Percentiles rank a stretch among this genome's conserved stretches.
phyloP scores from a whole-genome alignment of 2,888 invertebrate genomes.

The Ophonus ardosiacus region DNA sequence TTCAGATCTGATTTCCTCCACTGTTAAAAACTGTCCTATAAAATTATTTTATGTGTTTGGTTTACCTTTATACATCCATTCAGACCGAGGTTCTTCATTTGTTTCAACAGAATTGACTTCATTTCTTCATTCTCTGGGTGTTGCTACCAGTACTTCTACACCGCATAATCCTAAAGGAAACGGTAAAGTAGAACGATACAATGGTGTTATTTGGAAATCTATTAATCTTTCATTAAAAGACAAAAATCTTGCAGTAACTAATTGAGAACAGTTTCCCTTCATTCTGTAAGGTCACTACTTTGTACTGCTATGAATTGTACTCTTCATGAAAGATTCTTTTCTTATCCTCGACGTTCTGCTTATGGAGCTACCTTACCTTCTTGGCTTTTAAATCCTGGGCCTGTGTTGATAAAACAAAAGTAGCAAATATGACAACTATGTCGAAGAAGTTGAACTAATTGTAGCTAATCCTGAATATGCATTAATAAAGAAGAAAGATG shows the following conservation, averaged over 20 bases:
- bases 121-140: slow-evolving; percentile 58
- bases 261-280: slow-evolving; percentile 65
- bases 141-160: slow-evolving; percentile 65
- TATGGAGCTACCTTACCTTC: slow-evolving; percentile 64
- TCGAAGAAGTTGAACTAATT: slow-evolving; percentile 66
- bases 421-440: slow-evolving; percentile 65
- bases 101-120: slow-evolving; percentile 64
- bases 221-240: slow-evolving; percentile 64
- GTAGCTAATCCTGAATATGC: slow-evolving; percentile 66
- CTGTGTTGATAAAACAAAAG: slow-evolving; percentile 63
- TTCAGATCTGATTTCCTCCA: slow-evolving; percentile 59
- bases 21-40: slow-evolving; percentile 58
- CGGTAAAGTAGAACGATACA: slow-evolving; percentile 64
- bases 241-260: neutral
- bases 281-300: slow-evolving; percentile 65
- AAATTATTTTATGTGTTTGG: slow-evolving; percentile 66
- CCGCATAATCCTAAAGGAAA: slow-evolving; percentile 66
- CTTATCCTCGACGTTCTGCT: slow-evolving; percentile 62
- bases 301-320: slow-evolving; percentile 66
- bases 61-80: slow-evolving; percentile 66
- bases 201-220: slow-evolving; percentile 66
- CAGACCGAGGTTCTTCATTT: slow-evolving; percentile 65
- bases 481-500: slow-evolving; percentile 49
- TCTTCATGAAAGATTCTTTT: slow-evolving; percentile 62
- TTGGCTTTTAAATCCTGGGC: slow-evolving; percentile 63